Base-by-base conservation (phyloP, 2,888 invertebrate species). In the Acanthosepion pharaonis region DNA sequence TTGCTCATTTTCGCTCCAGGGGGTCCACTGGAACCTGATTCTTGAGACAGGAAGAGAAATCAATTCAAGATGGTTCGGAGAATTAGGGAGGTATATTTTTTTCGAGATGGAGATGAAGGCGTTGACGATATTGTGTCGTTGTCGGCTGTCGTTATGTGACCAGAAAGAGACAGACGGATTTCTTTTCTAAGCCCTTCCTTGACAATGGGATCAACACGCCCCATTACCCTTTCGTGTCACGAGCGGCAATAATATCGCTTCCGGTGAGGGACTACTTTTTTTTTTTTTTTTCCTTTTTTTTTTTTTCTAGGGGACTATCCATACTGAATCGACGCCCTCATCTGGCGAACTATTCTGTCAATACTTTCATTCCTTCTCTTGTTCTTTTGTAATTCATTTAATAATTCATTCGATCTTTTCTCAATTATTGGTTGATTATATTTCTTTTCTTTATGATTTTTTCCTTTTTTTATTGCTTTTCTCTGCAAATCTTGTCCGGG, bases 81-180 rank as follows among this genome's bases (percentile, higher is more conserved):
- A 33, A 78, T 33, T 78, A 11, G 18, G 78, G 78, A 33, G 11
- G 18, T 1, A 0, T n/a, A 33, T 42, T 42, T 33, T 42, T 42
- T 78, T n/a, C n/a, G 15, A 15, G 0, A n/a, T n/a, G n/a, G 78
- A 11, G n/a, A 78, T n/a, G 78, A n/a, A 78, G 78, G 78, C 78
- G 78, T n/a, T 78, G 78, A 78, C 78, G 15, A 15, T n/a, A 78
- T 78, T n/a, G 78, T n/a, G 78, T 78, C 78, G 33, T n/a, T 78
- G 78, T 78, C 78, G 78, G 78, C 78, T 78, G 78, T 78, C 78
- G 78, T 78, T 78, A n/a, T 78, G 18, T 78, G 78, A 78, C 78
- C 78, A 78, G 18, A n/a, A 33, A 78, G 9, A 78, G 78, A 78
- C n/a, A 33, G 78, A 78, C n/a, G 78, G 78, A n/a, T 18, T 78